Percentiles rank a stretch among this genome's conserved stretches.
Conservation (phyloP, 2,797 vertebrate species). For the Caiman crocodilus region DNA sequence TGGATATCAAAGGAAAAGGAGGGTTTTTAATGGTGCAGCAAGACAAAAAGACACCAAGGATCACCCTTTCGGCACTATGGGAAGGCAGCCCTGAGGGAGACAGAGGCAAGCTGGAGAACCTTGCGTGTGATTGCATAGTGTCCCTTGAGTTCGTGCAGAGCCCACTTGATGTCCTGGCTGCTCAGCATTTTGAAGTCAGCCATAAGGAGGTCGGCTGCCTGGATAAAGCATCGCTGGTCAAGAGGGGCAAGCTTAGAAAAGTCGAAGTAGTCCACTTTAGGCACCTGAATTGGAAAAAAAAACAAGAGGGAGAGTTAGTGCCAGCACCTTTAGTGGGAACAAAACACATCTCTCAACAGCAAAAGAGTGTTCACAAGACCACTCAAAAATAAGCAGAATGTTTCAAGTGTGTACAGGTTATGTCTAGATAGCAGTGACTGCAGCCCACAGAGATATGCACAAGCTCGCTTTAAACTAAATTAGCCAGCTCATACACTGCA, state of each 20-base stretch:
- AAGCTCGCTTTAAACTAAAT: too few species aligned
- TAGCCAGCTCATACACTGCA: too few species aligned
- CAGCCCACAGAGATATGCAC: too few species aligned
- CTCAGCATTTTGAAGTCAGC: constrained; percentile 97
- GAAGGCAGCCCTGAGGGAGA: background rate
- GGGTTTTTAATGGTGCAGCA: background rate
- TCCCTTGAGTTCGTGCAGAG: constrained; percentile 95
- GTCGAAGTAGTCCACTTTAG: constrained; percentile 94
- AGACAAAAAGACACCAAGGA: background rate
- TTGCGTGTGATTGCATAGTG: constrained; percentile 99
- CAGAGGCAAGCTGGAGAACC: constrained; percentile 75
- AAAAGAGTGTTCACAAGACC: background rate
- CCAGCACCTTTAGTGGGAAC: background rate
- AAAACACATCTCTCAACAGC: background rate
- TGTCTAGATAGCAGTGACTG: background rate
- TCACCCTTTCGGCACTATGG: background rate
- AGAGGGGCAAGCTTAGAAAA: constrained; percentile 87
- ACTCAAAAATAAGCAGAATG: background rate
- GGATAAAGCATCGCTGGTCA: constrained; percentile 89
- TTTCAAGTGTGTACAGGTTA: background rate
- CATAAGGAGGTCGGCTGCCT: constrained; percentile 96
- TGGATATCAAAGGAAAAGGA: constrained; percentile 40
- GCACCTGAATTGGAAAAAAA: constrained; percentile 77
- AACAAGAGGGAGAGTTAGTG: background rate
- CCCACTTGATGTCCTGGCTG: constrained; percentile 98